phyloP scores from a whole-genome alignment of 1,140 invertebrate genomes.

The Euglossa dilemma region DNA sequence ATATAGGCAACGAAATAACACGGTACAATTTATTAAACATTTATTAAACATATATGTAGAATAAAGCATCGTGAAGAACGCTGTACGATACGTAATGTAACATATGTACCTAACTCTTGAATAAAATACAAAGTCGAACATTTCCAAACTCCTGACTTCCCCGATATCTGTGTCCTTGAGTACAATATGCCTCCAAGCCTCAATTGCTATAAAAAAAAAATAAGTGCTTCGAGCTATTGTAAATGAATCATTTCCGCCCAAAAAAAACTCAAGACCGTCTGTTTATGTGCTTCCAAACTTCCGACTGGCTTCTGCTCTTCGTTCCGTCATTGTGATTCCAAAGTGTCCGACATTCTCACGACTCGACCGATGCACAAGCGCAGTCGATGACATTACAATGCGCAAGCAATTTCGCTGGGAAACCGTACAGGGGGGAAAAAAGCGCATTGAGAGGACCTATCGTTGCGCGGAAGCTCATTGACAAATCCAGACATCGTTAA shows the following conservation, averaged over 20 bases:
- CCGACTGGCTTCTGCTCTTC: not conserved
- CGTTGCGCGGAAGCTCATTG: slow-evolving; percentile 9
- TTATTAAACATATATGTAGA: not conserved
- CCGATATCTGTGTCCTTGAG: not conserved
- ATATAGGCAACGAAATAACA: not conserved
- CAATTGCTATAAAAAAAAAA: not conserved
- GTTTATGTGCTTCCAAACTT: not conserved
- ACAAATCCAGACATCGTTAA: slow-evolving; percentile 53
- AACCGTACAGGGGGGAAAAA: slow-evolving; percentile 2
- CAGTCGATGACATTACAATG: not conserved
- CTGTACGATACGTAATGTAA: slow-evolving; percentile 14
- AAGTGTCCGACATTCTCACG: slow-evolving; percentile 11
- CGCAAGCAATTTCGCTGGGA: slow-evolving; percentile 16
- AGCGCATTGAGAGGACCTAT: not conserved
- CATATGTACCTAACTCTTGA: not conserved
- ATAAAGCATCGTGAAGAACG: not conserved
- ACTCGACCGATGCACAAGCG: not conserved
- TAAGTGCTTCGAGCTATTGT: not conserved
- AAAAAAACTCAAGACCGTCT: not conserved
- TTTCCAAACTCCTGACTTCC: not conserved
- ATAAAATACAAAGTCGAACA: not conserved
- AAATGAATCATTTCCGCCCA: not conserved
- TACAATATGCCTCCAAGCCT: not conserved
- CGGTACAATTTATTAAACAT: not conserved
- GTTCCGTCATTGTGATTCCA: not conserved